A percentile compares a stretch with the other conserved stretches of the same genome.
These are phyloP conservation scores for Callyntrura sp. DNA, from an alignment of 2,888 invertebrate genomes.

Conservation along the genomic window DNA sequence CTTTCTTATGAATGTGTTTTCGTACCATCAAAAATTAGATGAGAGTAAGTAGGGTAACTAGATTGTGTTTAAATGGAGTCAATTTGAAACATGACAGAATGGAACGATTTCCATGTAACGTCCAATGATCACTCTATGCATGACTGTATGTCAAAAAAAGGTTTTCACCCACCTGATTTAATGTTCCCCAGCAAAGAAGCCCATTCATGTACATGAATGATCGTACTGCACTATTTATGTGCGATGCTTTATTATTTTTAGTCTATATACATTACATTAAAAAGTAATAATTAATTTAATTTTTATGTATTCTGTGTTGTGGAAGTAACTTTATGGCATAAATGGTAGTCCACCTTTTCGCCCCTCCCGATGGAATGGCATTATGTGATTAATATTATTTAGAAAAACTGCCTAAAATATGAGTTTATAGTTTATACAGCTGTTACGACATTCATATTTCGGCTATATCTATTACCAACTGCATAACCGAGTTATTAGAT, in stretches of 20 bases:
- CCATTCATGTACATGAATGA: not conserved
- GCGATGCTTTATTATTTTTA: not conserved
- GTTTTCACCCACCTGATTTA: conserved; percentile 22
- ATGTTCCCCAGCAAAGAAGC: not conserved
- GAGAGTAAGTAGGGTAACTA: not conserved
- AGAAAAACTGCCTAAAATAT: not conserved
- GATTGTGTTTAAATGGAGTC: conserved; percentile 10
- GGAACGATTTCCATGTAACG: not conserved
- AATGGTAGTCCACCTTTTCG: not conserved
- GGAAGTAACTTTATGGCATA: not conserved
- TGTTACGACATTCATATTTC: not conserved
- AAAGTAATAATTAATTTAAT: conserved; percentile 2
- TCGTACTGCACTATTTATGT: not conserved
- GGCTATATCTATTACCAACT: conserved; percentile 3
- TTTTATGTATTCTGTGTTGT: not conserved
- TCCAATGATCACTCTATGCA: conserved; percentile 22
- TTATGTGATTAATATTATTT: conserved; percentile 24
- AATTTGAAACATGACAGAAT: conserved; percentile 54
- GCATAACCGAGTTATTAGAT: not conserved
- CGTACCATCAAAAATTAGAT: not conserved
- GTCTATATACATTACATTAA: not conserved
- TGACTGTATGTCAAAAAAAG: not conserved
- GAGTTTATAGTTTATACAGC: not conserved
- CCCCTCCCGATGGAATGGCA: not conserved
- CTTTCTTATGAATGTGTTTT: not conserved